Evolutionary conservation across 2,888 invertebrate species (phyloP), one percentile per base, ranked within the genome.

Genomic region (Synanthedon tipuliformis): DNA sequence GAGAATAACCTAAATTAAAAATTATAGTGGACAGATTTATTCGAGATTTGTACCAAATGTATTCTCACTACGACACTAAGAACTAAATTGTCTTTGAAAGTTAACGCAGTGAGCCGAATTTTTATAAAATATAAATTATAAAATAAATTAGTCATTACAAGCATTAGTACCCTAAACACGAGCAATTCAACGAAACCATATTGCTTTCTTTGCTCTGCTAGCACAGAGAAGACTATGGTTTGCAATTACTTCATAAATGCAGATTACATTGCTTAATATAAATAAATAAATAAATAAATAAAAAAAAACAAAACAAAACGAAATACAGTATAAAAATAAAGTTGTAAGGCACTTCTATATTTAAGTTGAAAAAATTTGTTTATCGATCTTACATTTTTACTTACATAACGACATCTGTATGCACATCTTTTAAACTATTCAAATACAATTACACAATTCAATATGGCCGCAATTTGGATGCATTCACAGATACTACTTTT

Each of bases 321-420:
- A 64, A 71, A 72, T 73, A 73, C 58, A 71, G 71, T 80, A 75
- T 69, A 79, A 79, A 85, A 85, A 85, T 74, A 78, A 82, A 82
- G 81, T 79, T 68, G 81, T 87, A 87, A 87, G 87, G 87, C 87
- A 87, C 87, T 86, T 86, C 82, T 85, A 83, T 84, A 77, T 84
- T 75, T 69, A 73, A 78, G 73, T 80, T 78, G 78, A 81, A 81
- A 73, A 66, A 62, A 80, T 68, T 73, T 70, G 65, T 71, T 72
- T 65, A 61, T 70, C 66, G 72, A 66, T 72, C 71, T 75, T 75
- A 76, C 56, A 60, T 66, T 64, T 66, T 69, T 57, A 59, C 63
- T 71, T 71, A 72, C 60, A 69, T 75, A 75, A 63, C 61, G 50
- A 55, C 48, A 62, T 73, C 69, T 71, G 71, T 66, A 68, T 75